Evolutionary conservation across 2,113 vertebrate species (phyloP).

Genomic region (Menura novaehollandiae): DNA sequence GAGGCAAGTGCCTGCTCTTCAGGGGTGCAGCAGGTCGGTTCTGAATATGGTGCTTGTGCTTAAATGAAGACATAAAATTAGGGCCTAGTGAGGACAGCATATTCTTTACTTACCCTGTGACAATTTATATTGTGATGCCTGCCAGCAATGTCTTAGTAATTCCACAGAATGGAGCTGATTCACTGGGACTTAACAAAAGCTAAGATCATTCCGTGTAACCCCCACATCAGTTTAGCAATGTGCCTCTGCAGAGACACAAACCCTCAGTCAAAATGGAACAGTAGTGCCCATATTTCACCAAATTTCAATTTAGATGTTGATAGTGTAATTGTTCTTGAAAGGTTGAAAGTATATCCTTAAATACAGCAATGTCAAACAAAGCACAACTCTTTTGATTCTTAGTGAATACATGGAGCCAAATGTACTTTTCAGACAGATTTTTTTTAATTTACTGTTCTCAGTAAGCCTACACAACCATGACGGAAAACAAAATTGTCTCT

Average conservation of each 20-base stretch:
- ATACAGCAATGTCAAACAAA: not conserved
- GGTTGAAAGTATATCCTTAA: not conserved
- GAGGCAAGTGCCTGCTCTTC: not conserved
- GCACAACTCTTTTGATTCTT: not conserved
- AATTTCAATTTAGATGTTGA: not conserved
- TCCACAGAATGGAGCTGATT: not conserved
- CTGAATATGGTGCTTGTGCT: not conserved
- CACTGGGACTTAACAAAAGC: not conserved
- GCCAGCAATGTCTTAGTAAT: not conserved
- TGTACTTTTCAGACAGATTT: not conserved
- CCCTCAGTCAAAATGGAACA: not conserved
- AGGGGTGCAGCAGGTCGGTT: not conserved
- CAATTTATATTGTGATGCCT: not conserved
- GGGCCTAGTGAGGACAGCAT: not conserved
- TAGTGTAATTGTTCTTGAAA: slow-evolving; percentile 8
- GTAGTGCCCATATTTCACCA: not conserved
- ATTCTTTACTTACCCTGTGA: not conserved
- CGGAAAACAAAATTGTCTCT: not conserved
- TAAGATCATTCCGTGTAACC: not conserved
- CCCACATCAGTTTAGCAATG: not conserved
- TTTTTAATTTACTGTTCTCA: not conserved
- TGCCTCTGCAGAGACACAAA: not conserved
- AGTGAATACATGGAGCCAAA: not conserved
- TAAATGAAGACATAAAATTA: not conserved
- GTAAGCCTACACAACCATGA: not conserved